Evolutionary conservation across 1,140 invertebrate genomes (phyloP).

Genomic region (Nilaparvata lugens): DNA sequence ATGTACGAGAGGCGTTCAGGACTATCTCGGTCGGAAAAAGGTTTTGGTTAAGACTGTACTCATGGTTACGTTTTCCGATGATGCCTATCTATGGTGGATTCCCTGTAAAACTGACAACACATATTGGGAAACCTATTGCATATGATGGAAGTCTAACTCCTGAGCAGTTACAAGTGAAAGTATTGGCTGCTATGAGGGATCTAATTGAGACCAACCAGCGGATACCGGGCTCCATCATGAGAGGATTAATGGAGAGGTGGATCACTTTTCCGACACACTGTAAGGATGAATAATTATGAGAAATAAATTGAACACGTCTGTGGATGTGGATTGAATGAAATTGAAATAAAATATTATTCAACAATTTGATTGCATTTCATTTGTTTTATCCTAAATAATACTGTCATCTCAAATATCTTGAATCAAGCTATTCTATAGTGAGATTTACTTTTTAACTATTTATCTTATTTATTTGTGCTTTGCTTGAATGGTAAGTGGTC

Average conservation of each 20-base stretch:
- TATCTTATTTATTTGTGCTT: too few relatives aligned
- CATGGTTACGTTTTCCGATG: slow-evolving; percentile 77
- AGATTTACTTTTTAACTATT: too few relatives aligned
- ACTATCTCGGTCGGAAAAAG: slow-evolving; percentile 60
- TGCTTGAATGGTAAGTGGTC: too few relatives aligned
- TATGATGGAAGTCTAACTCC: slow-evolving; percentile 61
- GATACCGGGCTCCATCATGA: slow-evolving; percentile 79
- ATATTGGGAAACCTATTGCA: slow-evolving; percentile 73
- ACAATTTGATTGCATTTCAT: too few relatives aligned
- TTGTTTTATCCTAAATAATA: too few relatives aligned
- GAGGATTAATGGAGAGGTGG: slow-evolving; percentile 60
- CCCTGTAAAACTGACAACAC: slow-evolving; percentile 92
- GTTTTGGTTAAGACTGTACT: slow-evolving; percentile 65
- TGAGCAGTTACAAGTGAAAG: slow-evolving; percentile 69
- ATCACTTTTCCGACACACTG: too few relatives aligned
- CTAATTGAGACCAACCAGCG: slow-evolving; percentile 72
- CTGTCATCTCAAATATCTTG: too few relatives aligned
- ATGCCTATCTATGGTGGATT: slow-evolving; percentile 96
- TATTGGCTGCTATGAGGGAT: slow-evolving; percentile 60
- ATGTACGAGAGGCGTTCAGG: slow-evolving; percentile 91
- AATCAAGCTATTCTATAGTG: too few relatives aligned
- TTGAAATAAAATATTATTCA: too few relatives aligned
- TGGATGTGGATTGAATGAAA: too few relatives aligned
- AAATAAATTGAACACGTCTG: too few relatives aligned
- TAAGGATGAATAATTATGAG: too few relatives aligned